Base-by-base conservation (phyloP, 2,113 vertebrate genomes). In the Ammospiza nelsoni region DNA sequence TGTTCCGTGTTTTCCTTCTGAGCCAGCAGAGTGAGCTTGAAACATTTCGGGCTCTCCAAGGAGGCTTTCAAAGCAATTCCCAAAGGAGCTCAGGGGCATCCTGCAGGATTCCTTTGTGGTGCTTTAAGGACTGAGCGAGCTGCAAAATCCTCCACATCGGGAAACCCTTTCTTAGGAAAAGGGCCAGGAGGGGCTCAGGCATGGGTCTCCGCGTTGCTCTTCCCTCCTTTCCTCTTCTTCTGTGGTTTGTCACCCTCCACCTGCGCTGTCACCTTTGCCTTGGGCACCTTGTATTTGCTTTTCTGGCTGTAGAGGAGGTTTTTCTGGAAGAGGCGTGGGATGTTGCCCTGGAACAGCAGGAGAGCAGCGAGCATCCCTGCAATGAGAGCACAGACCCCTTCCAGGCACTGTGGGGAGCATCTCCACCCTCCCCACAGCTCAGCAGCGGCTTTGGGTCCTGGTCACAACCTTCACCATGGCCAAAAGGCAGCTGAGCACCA, bases 321-420 rank as follows among this genome's bases (percentile, higher is more conserved):
- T 94, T 67, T 99, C 96, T 97, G 97, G 98, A 99, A 99, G 52
- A 99, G 91, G 27, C 98, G 97, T 1, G 99, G 99, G 46, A 99
- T 98, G 62, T 98, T 97, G 8, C 99, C 99, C 72, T 97, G 97
- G 90, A 98, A 97, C 22, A 99, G 80, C 63, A 99, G 89, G 57
- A 99, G 82, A 2, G 99, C 99, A 94, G 98, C 51, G 3, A 93
- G 93, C 99, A 99, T 99, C 33, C 99, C 99, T 99, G 90, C 7
- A 94, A 94, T 0, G 16, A 94, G 72, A 87, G 84, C 9, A 31
- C 12, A 4, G 24, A 59, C 1, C 39, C 15, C 23, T 23, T 33
- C 33, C 1, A 0, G 10, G 49, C 1, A 2, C 71, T 13, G 15
- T 33, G 8, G 2, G 0, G 0, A 51, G 61, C 11, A 11, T 5